A percentile compares a stretch with the other conserved stretches of the same genome.
phyloP scores from a whole-genome alignment of 2,888 invertebrate species.

The Gasteruption jaculator region DNA sequence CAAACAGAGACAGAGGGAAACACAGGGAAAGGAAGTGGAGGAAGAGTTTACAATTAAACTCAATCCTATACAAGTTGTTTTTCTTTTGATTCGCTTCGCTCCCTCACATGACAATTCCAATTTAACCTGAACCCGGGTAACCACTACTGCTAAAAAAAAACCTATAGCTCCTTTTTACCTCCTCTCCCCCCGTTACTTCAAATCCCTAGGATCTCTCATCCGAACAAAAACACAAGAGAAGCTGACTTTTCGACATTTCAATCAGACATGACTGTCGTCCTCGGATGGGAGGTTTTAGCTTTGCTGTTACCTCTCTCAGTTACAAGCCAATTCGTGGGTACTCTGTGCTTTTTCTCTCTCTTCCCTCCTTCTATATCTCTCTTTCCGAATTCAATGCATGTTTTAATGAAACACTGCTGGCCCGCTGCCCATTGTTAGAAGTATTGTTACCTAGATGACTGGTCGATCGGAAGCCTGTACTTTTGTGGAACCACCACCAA shows the following conservation, averaged over 20 bases:
- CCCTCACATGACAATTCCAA: slow-evolving; percentile 49
- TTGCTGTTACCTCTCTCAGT: slow-evolving; percentile 29
- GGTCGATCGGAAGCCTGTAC: slow-evolving; percentile 44
- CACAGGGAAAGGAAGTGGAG: not conserved
- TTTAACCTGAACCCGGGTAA: slow-evolving; percentile 36
- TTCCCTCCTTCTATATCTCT: slow-evolving; percentile 19
- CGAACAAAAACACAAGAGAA: slow-evolving; percentile 24
- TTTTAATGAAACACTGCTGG: slow-evolving; percentile 51
- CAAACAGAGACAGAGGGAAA: slow-evolving; percentile 5
- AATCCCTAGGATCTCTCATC: slow-evolving; percentile 7
- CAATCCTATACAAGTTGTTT: slow-evolving; percentile 47
- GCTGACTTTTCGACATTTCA: slow-evolving; percentile 49
- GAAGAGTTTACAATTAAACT: slow-evolving; percentile 39
- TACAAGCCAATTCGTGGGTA: slow-evolving; percentile 45
- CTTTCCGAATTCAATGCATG: slow-evolving; percentile 47
- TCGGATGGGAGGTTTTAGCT: slow-evolving; percentile 3
- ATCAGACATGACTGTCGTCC: slow-evolving; percentile 44
- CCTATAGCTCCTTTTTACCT: too few relatives aligned
- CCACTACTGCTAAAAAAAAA: too few relatives aligned
- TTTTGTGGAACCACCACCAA: slow-evolving; percentile 31
- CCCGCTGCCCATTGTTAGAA: slow-evolving; percentile 46
- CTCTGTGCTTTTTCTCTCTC: slow-evolving; percentile 19
- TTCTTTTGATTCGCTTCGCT: slow-evolving; percentile 44
- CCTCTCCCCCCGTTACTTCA: slow-evolving; percentile 17
- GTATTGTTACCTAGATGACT: slow-evolving; percentile 44